Evolutionary conservation across 1,140 invertebrate species (phyloP).

Genomic region (Brachionus calyciflorus): DNA sequence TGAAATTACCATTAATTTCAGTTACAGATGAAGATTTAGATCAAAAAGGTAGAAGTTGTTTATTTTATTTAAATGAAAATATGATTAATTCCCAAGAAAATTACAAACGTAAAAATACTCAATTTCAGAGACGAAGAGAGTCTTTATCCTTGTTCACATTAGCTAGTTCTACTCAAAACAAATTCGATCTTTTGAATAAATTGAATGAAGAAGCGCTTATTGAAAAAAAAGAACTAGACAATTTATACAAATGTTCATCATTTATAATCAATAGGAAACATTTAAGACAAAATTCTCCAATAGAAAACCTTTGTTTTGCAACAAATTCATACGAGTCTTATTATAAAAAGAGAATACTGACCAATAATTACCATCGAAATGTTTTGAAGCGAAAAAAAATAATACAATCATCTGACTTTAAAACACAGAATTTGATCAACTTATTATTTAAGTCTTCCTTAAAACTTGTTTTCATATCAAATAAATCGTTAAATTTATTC

Average conservation of each 20-base stretch:
- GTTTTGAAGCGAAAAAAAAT: too few relatives aligned
- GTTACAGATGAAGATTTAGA: neutral
- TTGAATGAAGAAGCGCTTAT: neutral
- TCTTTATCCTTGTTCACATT: constrained; percentile 1
- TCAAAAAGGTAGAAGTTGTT: neutral
- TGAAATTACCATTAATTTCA: constrained; percentile 1
- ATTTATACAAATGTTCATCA: constrained; percentile 7
- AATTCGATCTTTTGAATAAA: constrained; percentile 16
- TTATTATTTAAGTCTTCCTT: too few relatives aligned
- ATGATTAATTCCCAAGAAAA: neutral
- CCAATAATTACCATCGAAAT: too few relatives aligned
- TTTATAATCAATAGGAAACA: neutral
- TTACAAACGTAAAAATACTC: neutral
- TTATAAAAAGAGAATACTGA: neutral
- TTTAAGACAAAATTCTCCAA: neutral
- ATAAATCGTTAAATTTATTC: too few relatives aligned
- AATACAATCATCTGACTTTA: too few relatives aligned
- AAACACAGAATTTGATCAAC: too few relatives aligned
- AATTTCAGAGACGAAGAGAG: constrained; percentile 1
- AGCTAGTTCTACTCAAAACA: neutral
- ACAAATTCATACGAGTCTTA: constrained; percentile 3
- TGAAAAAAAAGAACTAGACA: constrained; percentile 10
- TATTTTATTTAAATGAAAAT: neutral
- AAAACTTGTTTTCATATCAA: too few relatives aligned
- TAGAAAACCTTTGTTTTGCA: neutral